Percentiles rank a stretch among this genome's conserved stretches.
Conservation (phyloP, 1,140 invertebrate genomes). For the Odontomachus brunneus region DNA sequence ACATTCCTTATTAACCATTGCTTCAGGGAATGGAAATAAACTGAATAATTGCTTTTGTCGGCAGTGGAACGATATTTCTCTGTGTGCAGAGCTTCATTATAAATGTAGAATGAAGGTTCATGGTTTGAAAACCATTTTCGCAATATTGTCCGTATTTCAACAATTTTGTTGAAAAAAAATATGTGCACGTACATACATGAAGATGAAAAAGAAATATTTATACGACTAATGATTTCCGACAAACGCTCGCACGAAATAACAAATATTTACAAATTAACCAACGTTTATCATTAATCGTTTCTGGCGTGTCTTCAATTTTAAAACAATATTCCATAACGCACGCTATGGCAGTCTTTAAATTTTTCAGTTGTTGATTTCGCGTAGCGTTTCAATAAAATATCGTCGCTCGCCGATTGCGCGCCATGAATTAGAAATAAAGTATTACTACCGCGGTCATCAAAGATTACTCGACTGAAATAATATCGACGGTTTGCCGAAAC, state of each 20-base stretch:
- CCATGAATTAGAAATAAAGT: not conserved
- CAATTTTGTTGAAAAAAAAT: too few species aligned
- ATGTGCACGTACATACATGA: too few species aligned
- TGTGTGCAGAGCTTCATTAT: not conserved
- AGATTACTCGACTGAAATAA: not conserved
- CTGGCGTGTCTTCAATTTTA: not conserved
- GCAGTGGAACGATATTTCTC: not conserved
- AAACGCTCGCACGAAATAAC: too few species aligned
- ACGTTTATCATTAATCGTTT: not conserved
- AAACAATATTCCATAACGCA: not conserved
- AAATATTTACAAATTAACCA: not conserved
- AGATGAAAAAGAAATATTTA: too few species aligned
- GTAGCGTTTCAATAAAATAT: not conserved
- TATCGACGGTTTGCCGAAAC: not conserved
- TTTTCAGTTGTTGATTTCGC: not conserved
- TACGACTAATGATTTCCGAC: not conserved
- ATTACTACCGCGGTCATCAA: slow-evolving; percentile 5
- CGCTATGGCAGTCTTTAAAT: not conserved
- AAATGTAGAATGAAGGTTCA: not conserved
- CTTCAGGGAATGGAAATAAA: too few species aligned
- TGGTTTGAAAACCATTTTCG: not conserved
- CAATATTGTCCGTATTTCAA: not conserved
- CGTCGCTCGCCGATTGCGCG: not conserved
- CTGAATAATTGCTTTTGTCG: too few species aligned
- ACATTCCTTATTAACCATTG: too few species aligned